phyloP scores from a whole-genome alignment of 2,797 vertebrate species.

The Enteromius thamalakanensis region DNA sequence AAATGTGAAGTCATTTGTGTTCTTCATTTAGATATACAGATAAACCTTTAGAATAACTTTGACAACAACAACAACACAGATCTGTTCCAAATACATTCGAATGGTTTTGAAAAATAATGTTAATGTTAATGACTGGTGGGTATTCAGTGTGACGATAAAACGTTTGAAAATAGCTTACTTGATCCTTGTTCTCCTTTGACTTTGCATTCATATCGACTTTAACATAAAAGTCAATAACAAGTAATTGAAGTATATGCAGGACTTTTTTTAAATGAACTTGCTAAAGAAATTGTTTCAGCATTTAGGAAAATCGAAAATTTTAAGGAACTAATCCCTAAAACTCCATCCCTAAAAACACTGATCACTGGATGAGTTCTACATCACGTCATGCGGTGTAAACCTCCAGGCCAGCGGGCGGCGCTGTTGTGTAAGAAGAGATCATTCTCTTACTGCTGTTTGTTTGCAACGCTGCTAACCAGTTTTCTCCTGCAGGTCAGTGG shows the following conservation, averaged over 20 bases:
- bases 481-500: constrained; percentile 7
- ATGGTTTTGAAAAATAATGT: not conserved
- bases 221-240: not conserved
- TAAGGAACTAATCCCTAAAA: not conserved
- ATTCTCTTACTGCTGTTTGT: not conserved
- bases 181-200: not conserved
- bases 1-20: not conserved
- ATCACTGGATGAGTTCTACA: not conserved
- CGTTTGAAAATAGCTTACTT: not conserved
- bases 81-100: not conserved
- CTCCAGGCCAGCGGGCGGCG: constrained; percentile 21
- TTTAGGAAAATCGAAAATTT: not conserved
- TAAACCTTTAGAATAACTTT: not conserved
- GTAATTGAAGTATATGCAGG: not conserved
- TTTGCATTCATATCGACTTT: not conserved
- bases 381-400: not conserved
- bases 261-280: not conserved
- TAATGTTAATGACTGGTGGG: not conserved
- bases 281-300: not conserved
- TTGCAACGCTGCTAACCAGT: constrained; percentile 19
- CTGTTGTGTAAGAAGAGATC: not conserved
- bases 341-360: not conserved
- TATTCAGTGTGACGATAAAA: not conserved
- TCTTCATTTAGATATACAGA: not conserved
- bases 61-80: not conserved